These are phyloP conservation scores for Polyploca ridens DNA, from an alignment of 2,888 invertebrate species.

Conservation along the genomic window DNA sequence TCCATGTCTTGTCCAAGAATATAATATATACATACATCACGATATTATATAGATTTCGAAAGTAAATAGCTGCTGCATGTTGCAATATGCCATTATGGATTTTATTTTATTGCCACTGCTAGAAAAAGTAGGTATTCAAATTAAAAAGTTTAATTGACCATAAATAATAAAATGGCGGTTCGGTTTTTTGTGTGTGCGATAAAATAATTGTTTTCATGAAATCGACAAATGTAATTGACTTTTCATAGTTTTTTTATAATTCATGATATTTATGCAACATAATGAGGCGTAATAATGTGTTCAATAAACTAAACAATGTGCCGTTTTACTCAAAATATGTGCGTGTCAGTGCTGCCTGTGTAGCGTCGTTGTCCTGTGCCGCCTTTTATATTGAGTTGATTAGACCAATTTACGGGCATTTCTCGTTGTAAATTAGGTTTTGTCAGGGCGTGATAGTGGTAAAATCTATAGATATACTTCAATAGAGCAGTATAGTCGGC, in stretches of 20 bases:
- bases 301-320: slow-evolving; percentile 35
- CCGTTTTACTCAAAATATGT: slow-evolving; percentile 55
- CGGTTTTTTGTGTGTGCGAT: slow-evolving; percentile 83
- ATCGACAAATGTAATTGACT: slow-evolving; percentile 48
- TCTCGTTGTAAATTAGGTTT: slow-evolving; percentile 44
- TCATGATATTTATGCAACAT: slow-evolving; percentile 35
- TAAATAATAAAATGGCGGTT: slow-evolving; percentile 84
- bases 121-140: slow-evolving; percentile 23
- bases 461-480: slow-evolving; percentile 45
- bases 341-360: slow-evolving; percentile 69
- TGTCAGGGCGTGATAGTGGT: slow-evolving; percentile 34
- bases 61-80: too few species aligned
- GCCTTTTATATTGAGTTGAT: slow-evolving; percentile 71
- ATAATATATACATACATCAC: too few species aligned
- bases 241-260: slow-evolving; percentile 35
- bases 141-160: slow-evolving; percentile 59
- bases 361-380: slow-evolving; percentile 79
- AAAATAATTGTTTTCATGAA: slow-evolving; percentile 77
- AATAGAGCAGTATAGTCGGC: slow-evolving; percentile 60
- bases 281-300: slow-evolving; percentile 43
- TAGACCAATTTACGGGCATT: slow-evolving; percentile 60
- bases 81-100: neutral
- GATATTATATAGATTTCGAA: too few species aligned
- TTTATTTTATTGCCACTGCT: slow-evolving; percentile 22
- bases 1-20: too few species aligned